These are phyloP conservation scores for Chymomyza costata DNA, from an alignment of 1,140 invertebrate genomes.

Conservation along the genomic window DNA sequence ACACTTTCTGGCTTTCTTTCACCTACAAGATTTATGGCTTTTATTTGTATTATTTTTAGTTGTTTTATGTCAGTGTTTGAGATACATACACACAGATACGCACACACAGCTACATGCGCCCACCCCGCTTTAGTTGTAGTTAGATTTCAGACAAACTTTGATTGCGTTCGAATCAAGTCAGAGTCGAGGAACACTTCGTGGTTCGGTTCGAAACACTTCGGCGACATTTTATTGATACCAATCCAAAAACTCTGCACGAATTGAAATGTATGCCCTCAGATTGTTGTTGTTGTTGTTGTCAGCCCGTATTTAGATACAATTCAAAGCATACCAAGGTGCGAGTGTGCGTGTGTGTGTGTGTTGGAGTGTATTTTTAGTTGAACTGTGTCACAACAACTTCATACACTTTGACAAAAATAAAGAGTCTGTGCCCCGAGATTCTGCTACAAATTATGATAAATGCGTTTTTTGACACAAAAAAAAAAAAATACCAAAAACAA, in stretches of 20 bases:
- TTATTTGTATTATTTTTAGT: conserved; percentile 75
- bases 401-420: conserved; percentile 2
- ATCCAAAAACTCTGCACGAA: neutral
- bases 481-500: no score
- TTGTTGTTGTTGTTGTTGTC: neutral
- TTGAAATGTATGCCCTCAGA: neutral
- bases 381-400: neutral
- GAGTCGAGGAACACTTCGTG: conserved; percentile 7
- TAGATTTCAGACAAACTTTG: no score
- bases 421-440: neutral
- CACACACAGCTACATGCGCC: conserved; percentile 3
- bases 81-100: conserved; percentile 1
- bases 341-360: neutral
- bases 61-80: conserved; percentile 50
- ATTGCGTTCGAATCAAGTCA: no score
- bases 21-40: conserved; percentile 73
- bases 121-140: conserved; percentile 9
- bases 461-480: conserved; percentile 4
- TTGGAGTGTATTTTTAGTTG: neutral
- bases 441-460: conserved; percentile 3
- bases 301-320: conserved; percentile 3
- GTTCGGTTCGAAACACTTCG: neutral
- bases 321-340: neutral
- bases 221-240: conserved; percentile 26
- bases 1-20: conserved; percentile 60